Evolutionary conservation across 2,888 invertebrate species (phyloP), one percentile per base, ranked within the genome.

Genomic region (Volucella bombylans): DNA sequence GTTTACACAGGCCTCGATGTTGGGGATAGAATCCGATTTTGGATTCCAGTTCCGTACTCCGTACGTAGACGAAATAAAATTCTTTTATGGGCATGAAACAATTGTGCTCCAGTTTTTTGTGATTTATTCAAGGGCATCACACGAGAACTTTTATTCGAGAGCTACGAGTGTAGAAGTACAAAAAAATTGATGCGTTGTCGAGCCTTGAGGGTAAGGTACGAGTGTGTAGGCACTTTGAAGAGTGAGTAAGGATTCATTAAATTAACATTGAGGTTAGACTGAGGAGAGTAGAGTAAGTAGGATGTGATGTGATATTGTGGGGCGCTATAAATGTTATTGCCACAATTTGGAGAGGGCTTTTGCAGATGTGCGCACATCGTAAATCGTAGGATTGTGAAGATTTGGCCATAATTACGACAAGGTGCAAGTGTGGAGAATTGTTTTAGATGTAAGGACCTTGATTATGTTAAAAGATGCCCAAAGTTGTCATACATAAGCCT

Each of bases 21-120:
- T 23, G 38, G 55, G 31, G n/a, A 31, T 31, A 31, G 6, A 31
- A 31, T 31, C 31, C 23, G 62, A 52, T 62, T 62, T 72, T 61
- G 38, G 52, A 62, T 61, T 38, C 23, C 67, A 3, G 18, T 38
- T 55, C n/a, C 55, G 52, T 18, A 8, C 18, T 14, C 8, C 8
- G 23, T 18, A 69, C 41, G 57, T 59, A 43, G 61, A 54, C 11
- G 61, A 43, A 62, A 54, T 71, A 50, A 61, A 71, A 61, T 50
- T 71, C 41, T 71, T 69, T 71, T 59, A 59, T 18, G 38, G 15
- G 41, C 12, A 31, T 71, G 14, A 71, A 59, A 50, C 59, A 41
- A 71, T 50, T 14, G 49, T 49, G 50, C 39, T 69, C 18, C 23
- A 18, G 39, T 39, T 45, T n/a, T 54, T 18, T 45, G 38, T n/a